These are phyloP conservation scores for Yponomeuta plumbellus DNA, from an alignment of 2,888 invertebrate genomes.

Conservation along the genomic window DNA sequence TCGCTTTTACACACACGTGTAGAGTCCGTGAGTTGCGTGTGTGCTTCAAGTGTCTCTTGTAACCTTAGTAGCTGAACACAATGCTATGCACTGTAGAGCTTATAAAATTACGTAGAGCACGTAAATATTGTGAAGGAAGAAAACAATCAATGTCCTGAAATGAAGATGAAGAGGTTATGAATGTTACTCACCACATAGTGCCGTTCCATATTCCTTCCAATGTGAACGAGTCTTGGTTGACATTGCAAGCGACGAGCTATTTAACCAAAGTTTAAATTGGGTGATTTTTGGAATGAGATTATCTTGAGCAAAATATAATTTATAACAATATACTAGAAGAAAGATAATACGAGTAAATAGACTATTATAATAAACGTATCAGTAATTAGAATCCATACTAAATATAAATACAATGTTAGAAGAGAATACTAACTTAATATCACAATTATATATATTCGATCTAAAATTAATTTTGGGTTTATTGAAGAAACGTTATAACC, in stretches of 20 bases:
- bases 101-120: not conserved
- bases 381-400: constrained; percentile 34
- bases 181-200: constrained; percentile 66
- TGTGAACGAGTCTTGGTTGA: constrained; percentile 73
- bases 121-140: not conserved
- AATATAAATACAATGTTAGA: constrained; percentile 16
- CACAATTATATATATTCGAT: constrained; percentile 72
- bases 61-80: not conserved
- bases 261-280: constrained; percentile 51
- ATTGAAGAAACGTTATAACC: constrained; percentile 70
- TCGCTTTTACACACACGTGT: not conserved
- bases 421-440: constrained; percentile 63
- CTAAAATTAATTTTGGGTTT: constrained; percentile 66
- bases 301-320: constrained; percentile 69
- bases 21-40: not conserved
- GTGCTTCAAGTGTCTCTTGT: not conserved
- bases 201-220: constrained; percentile 77
- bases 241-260: constrained; percentile 57
- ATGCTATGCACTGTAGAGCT: not conserved
- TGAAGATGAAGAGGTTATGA: constrained; percentile 8
- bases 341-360: constrained; percentile 38
- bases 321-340: constrained; percentile 46
- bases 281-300: constrained; percentile 69
- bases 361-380: constrained; percentile 64
- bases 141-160: not conserved